Conservation (phyloP, 2,888 invertebrate species). For the Ichneumon xanthorius region DNA sequence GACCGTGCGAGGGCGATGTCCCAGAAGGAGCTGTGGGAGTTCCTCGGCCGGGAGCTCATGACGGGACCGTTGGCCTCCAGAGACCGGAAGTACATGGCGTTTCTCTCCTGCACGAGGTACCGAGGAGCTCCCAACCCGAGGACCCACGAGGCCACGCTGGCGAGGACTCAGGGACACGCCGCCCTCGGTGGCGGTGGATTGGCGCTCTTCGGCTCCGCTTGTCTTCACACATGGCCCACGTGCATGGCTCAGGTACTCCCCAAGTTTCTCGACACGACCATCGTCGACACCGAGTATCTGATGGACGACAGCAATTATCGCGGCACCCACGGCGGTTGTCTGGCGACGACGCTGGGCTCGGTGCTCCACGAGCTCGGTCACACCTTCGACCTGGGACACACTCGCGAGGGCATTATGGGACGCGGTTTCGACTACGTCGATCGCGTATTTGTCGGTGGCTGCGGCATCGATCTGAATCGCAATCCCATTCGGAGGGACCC, state of each 20-base stretch:
- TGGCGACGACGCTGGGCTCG: constrained; percentile 95
- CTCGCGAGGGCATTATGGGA: constrained; percentile 96
- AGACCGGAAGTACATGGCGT: constrained; percentile 94
- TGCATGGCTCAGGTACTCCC: constrained; percentile 87
- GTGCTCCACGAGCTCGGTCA: constrained; percentile 97
- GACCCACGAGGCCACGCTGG: constrained; percentile 90
- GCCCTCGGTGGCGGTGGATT: constrained; percentile 96
- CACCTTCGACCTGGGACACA: constrained; percentile 97
- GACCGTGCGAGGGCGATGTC: constrained; percentile 90
- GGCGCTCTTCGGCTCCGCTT: constrained; percentile 95
- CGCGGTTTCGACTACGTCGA: constrained; percentile 94
- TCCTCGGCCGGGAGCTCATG: constrained; percentile 94
- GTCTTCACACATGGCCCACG: constrained; percentile 96
- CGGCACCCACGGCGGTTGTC: constrained; percentile 94
- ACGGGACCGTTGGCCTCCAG: constrained; percentile 84
- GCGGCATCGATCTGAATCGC: constrained; percentile 87
- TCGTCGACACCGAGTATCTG: constrained; percentile 90
- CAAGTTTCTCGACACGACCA: constrained; percentile 87
- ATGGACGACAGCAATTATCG: constrained; percentile 98
- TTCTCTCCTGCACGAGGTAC: constrained; percentile 94
- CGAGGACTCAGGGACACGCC: constrained; percentile 92
- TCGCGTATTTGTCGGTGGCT: constrained; percentile 90
- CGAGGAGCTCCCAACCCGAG: constrained; percentile 88
- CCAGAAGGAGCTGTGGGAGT: constrained; percentile 93
- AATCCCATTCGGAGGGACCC: constrained; percentile 87